A percentile compares a stretch with the other conserved stretches of the same genome.
Evolutionary conservation across 2,888 invertebrate genomes (phyloP).

Genomic region (Pristionchus exspectatus): DNA sequence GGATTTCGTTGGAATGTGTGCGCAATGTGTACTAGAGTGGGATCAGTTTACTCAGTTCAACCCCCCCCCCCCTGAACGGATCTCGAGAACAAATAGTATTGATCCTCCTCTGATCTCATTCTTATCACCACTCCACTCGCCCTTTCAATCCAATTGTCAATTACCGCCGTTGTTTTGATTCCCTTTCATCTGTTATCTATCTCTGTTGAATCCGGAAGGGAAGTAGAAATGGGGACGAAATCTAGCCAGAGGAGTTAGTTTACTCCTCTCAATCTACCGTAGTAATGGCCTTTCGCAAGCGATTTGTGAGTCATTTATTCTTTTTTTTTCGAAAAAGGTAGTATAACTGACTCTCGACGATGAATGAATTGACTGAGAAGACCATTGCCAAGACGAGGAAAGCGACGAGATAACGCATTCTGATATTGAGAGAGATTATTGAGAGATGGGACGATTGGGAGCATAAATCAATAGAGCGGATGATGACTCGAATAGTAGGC

Average conservation of each 20-base stretch:
- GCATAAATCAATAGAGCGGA: background rate
- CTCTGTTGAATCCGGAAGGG: background rate
- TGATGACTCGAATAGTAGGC: no score
- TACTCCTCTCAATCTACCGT: conserved; percentile 8
- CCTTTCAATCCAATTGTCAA: conserved; percentile 6
- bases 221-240: conserved; percentile 17
- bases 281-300: conserved; percentile 42
- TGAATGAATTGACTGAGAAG: background rate
- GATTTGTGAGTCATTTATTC: conserved; percentile 5
- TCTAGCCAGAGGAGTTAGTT: conserved; percentile 14
- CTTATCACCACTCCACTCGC: background rate
- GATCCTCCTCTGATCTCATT: conserved; percentile 26
- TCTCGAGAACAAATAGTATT: conserved; percentile 32
- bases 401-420: conserved; percentile 16
- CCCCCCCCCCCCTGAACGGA: conserved; percentile 6
- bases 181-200: background rate
- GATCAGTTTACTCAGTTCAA: conserved; percentile 23
- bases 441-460: background rate
- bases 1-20: conserved; percentile 29
- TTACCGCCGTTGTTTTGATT: conserved; percentile 27
- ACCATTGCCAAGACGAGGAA: background rate
- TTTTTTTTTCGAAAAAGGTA: background rate
- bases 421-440: background rate
- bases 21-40: background rate
- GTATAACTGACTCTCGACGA: conserved; percentile 31